A percentile compares a stretch with the other conserved stretches of the same genome.
Evolutionary conservation across 2,888 invertebrate species (phyloP).

Genomic region (Parthenolecanium corni): DNA sequence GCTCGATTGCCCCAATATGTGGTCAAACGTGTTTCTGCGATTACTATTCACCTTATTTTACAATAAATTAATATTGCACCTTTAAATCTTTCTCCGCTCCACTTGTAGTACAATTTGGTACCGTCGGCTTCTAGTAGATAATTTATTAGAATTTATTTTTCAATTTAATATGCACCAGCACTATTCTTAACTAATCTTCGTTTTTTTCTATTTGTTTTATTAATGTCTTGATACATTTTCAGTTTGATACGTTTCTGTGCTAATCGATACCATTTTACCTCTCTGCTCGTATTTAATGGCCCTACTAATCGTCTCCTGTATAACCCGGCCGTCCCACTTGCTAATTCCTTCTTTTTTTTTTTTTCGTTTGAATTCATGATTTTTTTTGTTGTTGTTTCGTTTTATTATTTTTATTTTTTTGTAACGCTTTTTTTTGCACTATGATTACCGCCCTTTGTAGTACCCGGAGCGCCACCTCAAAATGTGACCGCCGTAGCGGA

Average conservation of each 20-base stretch:
- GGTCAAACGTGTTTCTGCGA: too few species aligned
- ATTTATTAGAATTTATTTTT: slow-evolving; percentile 22
- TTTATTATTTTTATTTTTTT: slow-evolving; percentile 28
- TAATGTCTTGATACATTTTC: slow-evolving; percentile 31
- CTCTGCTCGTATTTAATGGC: too few species aligned
- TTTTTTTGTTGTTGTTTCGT: slow-evolving; percentile 31
- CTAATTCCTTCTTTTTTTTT: slow-evolving; percentile 25
- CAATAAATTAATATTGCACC: too few species aligned
- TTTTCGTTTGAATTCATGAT: slow-evolving; percentile 28
- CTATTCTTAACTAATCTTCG: too few species aligned
- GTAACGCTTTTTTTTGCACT: not conserved
- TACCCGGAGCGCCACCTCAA: slow-evolving; percentile 92
- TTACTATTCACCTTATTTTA: too few species aligned
- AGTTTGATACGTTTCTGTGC: too few species aligned
- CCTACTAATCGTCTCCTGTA: too few species aligned
- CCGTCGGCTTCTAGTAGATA: not conserved
- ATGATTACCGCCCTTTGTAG: slow-evolving; percentile 42
- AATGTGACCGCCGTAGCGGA: slow-evolving; percentile 80
- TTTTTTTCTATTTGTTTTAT: slow-evolving; percentile 34
- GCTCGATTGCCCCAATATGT: too few species aligned
- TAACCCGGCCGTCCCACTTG: too few species aligned
- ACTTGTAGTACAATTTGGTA: not conserved
- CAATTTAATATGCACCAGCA: slow-evolving; percentile 28
- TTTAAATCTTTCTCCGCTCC: slow-evolving; percentile 18
- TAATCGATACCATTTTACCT: too few species aligned